Conservation (phyloP, 30 jellyfish, hydroid and myxozoan species). For the Euphysa ruthae region DNA sequence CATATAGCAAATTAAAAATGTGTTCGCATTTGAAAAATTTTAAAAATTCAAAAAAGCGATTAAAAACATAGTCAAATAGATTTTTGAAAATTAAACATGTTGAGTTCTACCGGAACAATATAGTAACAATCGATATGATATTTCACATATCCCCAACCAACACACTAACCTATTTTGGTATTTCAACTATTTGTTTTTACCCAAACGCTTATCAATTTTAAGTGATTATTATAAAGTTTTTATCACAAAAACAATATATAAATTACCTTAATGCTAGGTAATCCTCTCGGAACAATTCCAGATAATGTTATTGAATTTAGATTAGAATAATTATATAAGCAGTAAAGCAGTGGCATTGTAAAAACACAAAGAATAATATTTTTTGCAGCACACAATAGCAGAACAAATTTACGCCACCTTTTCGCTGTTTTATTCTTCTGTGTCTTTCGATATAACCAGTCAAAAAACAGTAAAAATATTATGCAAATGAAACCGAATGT, state of each 20-base stretch:
- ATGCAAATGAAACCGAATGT: conserved; percentile 49
- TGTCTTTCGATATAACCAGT: conserved; percentile 7
- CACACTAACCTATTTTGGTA: too few relatives aligned
- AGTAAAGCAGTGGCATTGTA: conserved; percentile 45
- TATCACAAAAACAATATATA: neutral
- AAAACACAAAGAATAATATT: conserved; percentile 43
- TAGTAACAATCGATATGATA: too few relatives aligned
- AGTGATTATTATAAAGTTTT: too few relatives aligned
- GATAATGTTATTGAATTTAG: conserved; percentile 42
- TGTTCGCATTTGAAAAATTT: too few relatives aligned
- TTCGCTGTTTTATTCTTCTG: neutral
- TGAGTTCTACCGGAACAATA: too few relatives aligned
- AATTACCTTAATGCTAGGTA: conserved; percentile 52
- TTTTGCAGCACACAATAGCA: conserved; percentile 42
- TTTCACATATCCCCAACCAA: too few relatives aligned
- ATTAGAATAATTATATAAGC: conserved; percentile 2
- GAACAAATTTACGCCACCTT: conserved; percentile 6
- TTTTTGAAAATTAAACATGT: too few relatives aligned
- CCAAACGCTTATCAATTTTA: too few relatives aligned
- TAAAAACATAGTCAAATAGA: too few relatives aligned
- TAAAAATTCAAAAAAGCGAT: too few relatives aligned
- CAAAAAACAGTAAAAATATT: conserved; percentile 5
- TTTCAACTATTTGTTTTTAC: too few relatives aligned
- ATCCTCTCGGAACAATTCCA: conserved; percentile 57
- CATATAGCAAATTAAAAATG: too few relatives aligned